These are phyloP conservation scores for Ranitomeya imitator DNA, from an alignment of 2,113 vertebrate genomes.

Conservation along the genomic window DNA sequence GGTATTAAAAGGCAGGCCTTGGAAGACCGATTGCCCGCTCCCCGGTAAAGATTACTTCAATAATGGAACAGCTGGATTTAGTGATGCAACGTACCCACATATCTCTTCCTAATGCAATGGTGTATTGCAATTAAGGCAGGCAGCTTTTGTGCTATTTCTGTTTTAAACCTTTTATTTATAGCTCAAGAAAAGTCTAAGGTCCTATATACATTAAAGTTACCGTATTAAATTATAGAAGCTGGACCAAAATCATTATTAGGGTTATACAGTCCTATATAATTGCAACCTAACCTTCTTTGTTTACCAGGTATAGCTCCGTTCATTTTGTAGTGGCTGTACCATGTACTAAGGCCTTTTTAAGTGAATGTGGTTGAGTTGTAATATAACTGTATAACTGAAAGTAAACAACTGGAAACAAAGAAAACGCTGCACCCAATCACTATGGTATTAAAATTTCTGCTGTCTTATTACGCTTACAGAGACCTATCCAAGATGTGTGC, in stretches of 20 bases:
- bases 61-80: constrained; percentile 24
- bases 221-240: too few species aligned
- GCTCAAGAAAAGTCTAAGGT: not conserved
- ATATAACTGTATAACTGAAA: too few species aligned
- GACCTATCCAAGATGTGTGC: too few species aligned
- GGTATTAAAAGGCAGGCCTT: constrained; percentile 14
- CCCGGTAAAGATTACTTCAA: not conserved
- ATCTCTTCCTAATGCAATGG: not conserved
- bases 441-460: too few species aligned
- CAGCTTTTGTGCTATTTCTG: not conserved
- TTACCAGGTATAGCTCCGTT: too few species aligned
- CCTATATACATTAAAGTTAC: not conserved
- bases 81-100: constrained; percentile 2
- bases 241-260: not conserved
- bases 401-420: too few species aligned
- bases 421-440: too few species aligned
- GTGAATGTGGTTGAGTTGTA: too few species aligned
- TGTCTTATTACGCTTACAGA: too few species aligned
- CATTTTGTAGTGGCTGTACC: too few species aligned
- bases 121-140: not conserved
- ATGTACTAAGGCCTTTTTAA: too few species aligned
- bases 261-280: not conserved
- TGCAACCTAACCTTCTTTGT: not conserved
- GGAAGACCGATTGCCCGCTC: constrained; percentile 2
- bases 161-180: not conserved